Base-by-base conservation (phyloP, 1,140 invertebrate genomes). In the Drosophila pruinosa region DNA sequence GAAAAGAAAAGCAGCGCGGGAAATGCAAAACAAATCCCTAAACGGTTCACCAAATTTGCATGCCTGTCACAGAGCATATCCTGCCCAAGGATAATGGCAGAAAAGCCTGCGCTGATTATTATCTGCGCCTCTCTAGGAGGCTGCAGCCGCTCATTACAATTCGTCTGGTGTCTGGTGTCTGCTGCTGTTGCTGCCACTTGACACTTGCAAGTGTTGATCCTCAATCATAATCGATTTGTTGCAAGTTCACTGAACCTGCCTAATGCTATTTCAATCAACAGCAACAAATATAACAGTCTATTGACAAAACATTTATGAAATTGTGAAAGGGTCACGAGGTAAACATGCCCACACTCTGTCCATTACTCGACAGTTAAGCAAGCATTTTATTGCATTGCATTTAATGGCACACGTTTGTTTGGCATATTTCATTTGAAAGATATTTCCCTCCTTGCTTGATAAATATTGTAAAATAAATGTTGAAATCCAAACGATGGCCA, bases 91-190 rank as follows among this genome's bases (percentile, higher is more conserved):
- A 28, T 28, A 2, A 28, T 3, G 31, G 3, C 31, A 3, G n/a
- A 31, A 7, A 2, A 41, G 3, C 8, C 39, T 1, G 3, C 21
- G 7, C 21, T 45, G 43, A 47, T 22, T 47, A 45, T 10, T 24
- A 7, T 1, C 10, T 10, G 7, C 3, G 19, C 21, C 43, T 15
- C 39, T 19, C 17, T 43, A 14, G 2, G 2, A 8, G 8, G 39
- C 8, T 10, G 28, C 8, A 10, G 7, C 28, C n/a, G 28, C 8
- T 79, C 77, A 81, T 81, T 81, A 81, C 58, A 50, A 77, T 81
- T 68, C 78, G 69, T 81, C 78, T 79, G 78, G 53, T 2, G 19
- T 75, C 71, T 78, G 59, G 41, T 74, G 52, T 58, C 70, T 70
- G n/a, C n/a, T n/a, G n/a, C n/a, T 47, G 12, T 8, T 14, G n/a